These are phyloP conservation scores for Phaenicophaeus curvirostris DNA, from an alignment of 2,797 vertebrate species.

Conservation along the genomic window DNA sequence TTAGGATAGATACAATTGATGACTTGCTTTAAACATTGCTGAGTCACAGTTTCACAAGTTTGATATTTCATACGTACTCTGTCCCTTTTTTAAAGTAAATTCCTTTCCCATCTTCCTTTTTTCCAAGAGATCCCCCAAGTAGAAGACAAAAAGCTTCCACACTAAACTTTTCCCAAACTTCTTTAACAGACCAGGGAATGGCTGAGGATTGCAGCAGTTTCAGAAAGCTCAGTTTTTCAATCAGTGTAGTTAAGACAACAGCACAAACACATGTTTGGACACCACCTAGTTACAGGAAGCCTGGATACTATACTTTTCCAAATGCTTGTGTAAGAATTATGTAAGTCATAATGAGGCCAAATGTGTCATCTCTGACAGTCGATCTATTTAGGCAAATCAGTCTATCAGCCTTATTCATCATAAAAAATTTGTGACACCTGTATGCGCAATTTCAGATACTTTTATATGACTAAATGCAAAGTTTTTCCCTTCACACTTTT, in stretches of 20 bases:
- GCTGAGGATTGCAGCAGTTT: neutral
- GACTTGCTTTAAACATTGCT: neutral
- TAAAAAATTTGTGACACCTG: neutral
- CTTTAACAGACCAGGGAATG: neutral
- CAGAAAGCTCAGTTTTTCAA: neutral
- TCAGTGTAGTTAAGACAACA: neutral
- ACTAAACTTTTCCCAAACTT: neutral
- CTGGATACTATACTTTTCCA: neutral
- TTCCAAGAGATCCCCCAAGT: neutral
- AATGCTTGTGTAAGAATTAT: neutral
- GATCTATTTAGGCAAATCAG: neutral
- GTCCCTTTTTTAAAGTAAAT: neutral
- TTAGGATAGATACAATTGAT: neutral
- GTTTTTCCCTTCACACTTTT: neutral
- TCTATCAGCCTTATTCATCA: neutral
- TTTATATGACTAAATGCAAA: neutral
- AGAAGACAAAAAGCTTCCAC: neutral
- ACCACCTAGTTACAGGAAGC: slow-evolving; percentile 44
- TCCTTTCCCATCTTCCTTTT: neutral
- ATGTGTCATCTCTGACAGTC: neutral
- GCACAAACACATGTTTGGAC: neutral
- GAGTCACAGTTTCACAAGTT: neutral
- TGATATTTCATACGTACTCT: neutral
- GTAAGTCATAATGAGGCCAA: slow-evolving; percentile 5
- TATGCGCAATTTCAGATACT: neutral